Evolutionary conservation across 2,888 invertebrate species (phyloP), one percentile per base, ranked within the genome.

Genomic region (Lycaena phlaeas): DNA sequence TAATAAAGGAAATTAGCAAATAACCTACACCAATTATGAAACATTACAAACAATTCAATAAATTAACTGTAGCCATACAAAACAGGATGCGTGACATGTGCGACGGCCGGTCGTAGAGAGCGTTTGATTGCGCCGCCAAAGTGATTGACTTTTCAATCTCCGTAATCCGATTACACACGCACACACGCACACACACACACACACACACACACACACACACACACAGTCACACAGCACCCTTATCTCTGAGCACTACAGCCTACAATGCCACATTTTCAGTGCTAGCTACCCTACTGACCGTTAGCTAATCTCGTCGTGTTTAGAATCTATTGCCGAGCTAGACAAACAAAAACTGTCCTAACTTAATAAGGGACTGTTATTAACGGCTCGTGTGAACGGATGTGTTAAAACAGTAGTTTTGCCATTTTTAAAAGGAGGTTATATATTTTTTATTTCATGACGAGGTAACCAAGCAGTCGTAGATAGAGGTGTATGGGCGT

Each of bases 71-170:
- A n/a, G n/a, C n/a, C n/a, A n/a, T n/a, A n/a, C n/a, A n/a, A n/a
- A n/a, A n/a, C n/a, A n/a, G n/a, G n/a, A n/a, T n/a, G n/a, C n/a
- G n/a, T n/a, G n/a, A n/a, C n/a, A n/a, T n/a, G n/a, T n/a, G n/a
- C 42, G 38, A 50, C 53, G 69, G 68, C 44, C 54, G 50, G 60
- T 62, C 60, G 66, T 64, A 70, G 69, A 65, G 60, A 61, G 49
- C 73, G 70, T 75, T 74, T 76, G 76, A 77, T 64, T 64, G 63
- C 64, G 64, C 68, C 73, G 72, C 62, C 72, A 78, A 34, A 77
- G 74, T 79, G 79, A 82, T 79, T 81, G 82, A 82, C 81, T 81
- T 79, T 81, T 79, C 81, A 81, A 81, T 82, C 77, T 76, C 62
- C 63, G 60, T 81, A 82, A 82, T 81, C 62, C 58, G 64, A 61